Conservation (phyloP, 2,797 vertebrate species). For the Ambastaia sidthimunki region DNA sequence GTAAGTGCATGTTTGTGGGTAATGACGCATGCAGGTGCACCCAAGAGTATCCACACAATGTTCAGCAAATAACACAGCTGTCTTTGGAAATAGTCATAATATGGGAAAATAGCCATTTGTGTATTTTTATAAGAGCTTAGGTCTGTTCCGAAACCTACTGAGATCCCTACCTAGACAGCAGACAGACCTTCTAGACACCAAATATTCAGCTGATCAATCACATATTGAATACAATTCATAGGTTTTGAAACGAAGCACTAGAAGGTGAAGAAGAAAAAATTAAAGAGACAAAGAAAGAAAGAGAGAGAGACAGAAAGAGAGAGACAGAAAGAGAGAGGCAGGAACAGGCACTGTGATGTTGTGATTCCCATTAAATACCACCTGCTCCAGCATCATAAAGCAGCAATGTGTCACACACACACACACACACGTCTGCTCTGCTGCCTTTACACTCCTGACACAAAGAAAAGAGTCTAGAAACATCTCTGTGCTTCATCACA, state of each 20-base stretch:
- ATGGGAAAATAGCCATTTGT: conserved; percentile 4
- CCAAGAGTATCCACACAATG: conserved; percentile 21
- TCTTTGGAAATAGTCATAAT: conserved; percentile 32
- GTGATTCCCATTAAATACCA: conserved; percentile 66
- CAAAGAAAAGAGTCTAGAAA: conserved; percentile 21
- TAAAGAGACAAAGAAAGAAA: background rate
- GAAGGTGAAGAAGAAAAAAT: conserved; percentile 16
- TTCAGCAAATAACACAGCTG: conserved; percentile 28
- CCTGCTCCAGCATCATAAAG: conserved; percentile 65
- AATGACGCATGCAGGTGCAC: conserved; percentile 41
- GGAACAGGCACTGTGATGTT: conserved; percentile 52
- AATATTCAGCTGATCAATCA: too few species aligned
- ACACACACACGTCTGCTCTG: conserved; percentile 40
- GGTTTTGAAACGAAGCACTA: conserved; percentile 1
- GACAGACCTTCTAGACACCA: too few species aligned
- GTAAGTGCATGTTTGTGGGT: conserved; percentile 29
- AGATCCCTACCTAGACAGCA: background rate
- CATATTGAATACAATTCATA: too few species aligned
- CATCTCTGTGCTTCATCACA: conserved; percentile 21
- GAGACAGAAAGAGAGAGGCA: conserved; percentile 11
- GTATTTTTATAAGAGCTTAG: conserved; percentile 6
- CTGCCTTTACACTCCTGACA: conserved; percentile 33
- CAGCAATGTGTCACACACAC: conserved; percentile 57
- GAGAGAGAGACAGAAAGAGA: background rate
- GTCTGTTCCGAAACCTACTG: background rate